These are phyloP conservation scores for Nesoenas mayeri DNA, from an alignment of 2,113 vertebrate genomes.

Conservation along the genomic window DNA sequence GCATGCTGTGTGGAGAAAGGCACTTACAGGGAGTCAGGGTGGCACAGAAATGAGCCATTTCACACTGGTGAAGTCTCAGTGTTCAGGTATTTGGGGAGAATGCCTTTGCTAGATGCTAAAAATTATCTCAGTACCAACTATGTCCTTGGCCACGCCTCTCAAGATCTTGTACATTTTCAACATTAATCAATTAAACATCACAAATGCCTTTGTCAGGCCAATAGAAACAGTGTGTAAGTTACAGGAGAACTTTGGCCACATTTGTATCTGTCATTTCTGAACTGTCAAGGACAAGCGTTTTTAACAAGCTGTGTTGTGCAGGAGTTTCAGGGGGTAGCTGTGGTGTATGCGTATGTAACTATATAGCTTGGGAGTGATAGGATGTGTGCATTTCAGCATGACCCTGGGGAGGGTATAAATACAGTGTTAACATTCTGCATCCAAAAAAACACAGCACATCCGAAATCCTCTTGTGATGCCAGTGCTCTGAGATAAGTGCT, in stretches of 20 bases:
- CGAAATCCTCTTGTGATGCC: constrained; percentile 9
- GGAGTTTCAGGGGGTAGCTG: not conserved
- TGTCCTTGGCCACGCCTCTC: not conserved
- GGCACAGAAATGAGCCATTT: not conserved
- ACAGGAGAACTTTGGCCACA: not conserved
- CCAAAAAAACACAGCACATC: not conserved
- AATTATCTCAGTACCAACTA: not conserved
- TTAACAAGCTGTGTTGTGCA: not conserved
- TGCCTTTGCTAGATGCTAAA: not conserved
- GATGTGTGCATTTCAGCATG: fast-evolving
- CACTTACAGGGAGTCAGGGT: not conserved
- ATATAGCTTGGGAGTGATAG: not conserved
- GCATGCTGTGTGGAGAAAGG: not conserved
- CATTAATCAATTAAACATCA: not conserved
- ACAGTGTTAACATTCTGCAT: not conserved
- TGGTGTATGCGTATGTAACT: not conserved
- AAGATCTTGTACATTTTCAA: not conserved
- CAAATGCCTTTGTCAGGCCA: not conserved
- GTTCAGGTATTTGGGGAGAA: not conserved
- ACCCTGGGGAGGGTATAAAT: not conserved
- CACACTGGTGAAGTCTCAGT: not conserved
- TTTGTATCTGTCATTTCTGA: not conserved
- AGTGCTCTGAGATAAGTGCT: not conserved
- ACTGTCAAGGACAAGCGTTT: not conserved
- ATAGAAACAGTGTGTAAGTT: not conserved